Conservation (phyloP, 2,113 vertebrate species). For the Python bivittatus region DNA sequence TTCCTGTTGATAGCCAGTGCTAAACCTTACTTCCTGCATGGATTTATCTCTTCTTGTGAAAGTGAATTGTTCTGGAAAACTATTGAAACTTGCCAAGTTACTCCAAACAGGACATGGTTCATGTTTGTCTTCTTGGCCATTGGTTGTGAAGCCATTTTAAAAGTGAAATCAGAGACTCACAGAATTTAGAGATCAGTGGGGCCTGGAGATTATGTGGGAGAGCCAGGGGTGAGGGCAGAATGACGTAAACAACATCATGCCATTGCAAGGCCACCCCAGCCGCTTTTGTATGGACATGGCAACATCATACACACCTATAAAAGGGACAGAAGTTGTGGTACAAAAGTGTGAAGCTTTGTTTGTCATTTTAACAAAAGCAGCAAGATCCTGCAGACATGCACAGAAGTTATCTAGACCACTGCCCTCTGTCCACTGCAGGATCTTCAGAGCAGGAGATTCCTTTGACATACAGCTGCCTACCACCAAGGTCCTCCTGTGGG, state of each 20-base stretch:
- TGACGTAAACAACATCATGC: neutral
- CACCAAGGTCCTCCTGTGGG: neutral
- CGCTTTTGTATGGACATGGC: neutral
- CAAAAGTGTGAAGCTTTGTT: neutral
- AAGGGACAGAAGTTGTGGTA: neutral
- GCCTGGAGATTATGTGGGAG: neutral
- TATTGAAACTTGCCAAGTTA: neutral
- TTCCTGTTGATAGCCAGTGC: neutral
- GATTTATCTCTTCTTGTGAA: neutral
- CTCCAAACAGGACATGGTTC: neutral
- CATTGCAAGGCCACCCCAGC: neutral
- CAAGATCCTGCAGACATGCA: neutral
- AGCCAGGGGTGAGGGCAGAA: fast-evolving
- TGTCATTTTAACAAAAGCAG: neutral
- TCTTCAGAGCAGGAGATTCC: neutral
- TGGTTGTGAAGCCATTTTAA: neutral
- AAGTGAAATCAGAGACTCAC: neutral
- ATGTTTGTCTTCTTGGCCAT: neutral
- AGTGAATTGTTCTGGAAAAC: neutral
- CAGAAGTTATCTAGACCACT: neutral
- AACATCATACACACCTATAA: neutral
- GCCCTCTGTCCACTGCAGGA: neutral
- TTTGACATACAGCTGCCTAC: neutral
- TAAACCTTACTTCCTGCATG: neutral
- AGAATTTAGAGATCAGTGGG: neutral